These are phyloP conservation scores for Microplitis deprimator DNA, from an alignment of 2,888 invertebrate species.

Conservation along the genomic window DNA sequence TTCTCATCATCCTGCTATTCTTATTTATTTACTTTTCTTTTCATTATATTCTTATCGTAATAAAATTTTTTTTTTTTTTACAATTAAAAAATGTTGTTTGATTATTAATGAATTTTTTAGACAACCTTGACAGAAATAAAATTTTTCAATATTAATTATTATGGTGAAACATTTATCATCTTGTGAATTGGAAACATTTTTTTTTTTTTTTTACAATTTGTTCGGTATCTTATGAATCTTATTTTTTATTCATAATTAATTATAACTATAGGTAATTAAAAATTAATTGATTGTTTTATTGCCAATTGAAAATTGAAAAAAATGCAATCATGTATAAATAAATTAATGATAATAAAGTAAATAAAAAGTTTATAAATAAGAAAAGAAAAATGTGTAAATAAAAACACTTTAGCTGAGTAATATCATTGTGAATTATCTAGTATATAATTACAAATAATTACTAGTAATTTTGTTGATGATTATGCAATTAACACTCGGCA, in stretches of 20 bases:
- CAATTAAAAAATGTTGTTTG: neutral
- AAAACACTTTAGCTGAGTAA: slow-evolving; percentile 12
- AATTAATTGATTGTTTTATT: neutral
- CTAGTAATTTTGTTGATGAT: slow-evolving; percentile 50
- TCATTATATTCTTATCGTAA: neutral
- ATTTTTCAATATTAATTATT: neutral
- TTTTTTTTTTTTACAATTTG: neutral
- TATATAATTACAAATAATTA: slow-evolving; percentile 51
- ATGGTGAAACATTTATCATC: neutral
- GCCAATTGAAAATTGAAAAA: neutral
- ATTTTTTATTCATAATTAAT: neutral
- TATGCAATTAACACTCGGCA: slow-evolving; percentile 47
- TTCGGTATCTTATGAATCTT: neutral
- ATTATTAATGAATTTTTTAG: neutral
- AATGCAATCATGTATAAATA: neutral
- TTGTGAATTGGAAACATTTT: neutral
- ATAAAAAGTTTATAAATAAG: neutral
- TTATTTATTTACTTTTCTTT: neutral
- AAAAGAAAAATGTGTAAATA: slow-evolving; percentile 2
- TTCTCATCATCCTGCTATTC: neutral
- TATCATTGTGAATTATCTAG: slow-evolving; percentile 13
- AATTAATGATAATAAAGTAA: slow-evolving; percentile 3
- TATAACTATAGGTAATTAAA: neutral
- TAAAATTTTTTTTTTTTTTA: neutral
- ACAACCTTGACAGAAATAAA: neutral